Base-by-base conservation (phyloP, 2,888 invertebrate species). In the Epiblema foenella region DNA sequence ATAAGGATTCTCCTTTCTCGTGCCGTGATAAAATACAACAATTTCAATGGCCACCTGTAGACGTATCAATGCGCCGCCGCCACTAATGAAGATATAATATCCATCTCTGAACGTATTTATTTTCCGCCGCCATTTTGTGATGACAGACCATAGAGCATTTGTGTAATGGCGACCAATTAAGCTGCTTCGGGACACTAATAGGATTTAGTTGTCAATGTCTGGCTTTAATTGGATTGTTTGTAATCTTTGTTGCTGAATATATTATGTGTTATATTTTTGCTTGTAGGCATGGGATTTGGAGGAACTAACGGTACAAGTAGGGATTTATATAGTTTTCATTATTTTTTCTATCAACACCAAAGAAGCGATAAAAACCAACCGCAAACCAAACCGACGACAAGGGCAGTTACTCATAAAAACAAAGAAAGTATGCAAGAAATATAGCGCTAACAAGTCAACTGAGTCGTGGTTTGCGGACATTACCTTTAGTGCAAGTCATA, bases 61-160 rank as follows among this genome's bases (percentile, higher is more conserved):
- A 93, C 93, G 85, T 87, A 93, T 93, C 92, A 93, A 93, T 93
- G 91, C 90, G 82, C 85, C 82, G 81, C 85, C 78, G 84, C 83
- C 91, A 87, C 86, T 93, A 93, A 93, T 93, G 93, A 93, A 93
- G 93, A 93, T 93, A 93, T 93, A 93, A 93, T 93, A 93, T 93
- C 91, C 85, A 89, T 88, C 89, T 86, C 82, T 81, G 80, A 83
- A 84, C 85, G 88, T 89, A 89, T 90, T 91, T 89, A 91, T 91
- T 89, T 88, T 86, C 83, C 89, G 86, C 86, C 78, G 86, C 87
- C 87, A 90, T 90, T 89, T 90, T 90, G 88, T 85, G 86, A 88
- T 88, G 90, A 90, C 90, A 88, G 90, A 85, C 88, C 87, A 86
- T 87, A 88, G 88, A 85, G 85, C 83, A 83, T 85, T 84, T 84